A percentile compares a stretch with the other conserved stretches of the same genome.
Conservation (phyloP, 2,797 vertebrate genomes). For the Hydrolagus colliei region DNA sequence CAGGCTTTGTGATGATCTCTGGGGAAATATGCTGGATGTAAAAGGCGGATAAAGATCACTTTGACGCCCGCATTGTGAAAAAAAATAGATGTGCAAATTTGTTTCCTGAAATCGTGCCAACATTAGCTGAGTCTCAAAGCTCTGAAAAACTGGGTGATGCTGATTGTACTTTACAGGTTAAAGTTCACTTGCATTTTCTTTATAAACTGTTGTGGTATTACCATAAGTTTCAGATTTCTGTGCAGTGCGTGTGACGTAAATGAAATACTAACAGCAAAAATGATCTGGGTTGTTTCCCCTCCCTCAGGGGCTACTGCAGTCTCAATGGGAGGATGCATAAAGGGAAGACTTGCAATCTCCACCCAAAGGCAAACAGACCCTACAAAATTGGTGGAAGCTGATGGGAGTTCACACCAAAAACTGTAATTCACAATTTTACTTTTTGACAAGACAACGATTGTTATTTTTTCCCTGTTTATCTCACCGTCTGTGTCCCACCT, state of each 20-base stretch:
- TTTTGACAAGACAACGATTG: slow-evolving; percentile 59
- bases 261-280: slow-evolving; percentile 62
- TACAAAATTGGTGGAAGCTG: slow-evolving; percentile 64
- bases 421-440: slow-evolving; percentile 49
- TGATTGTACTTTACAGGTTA: slow-evolving; percentile 47
- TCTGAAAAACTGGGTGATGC: slow-evolving; percentile 28
- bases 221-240: slow-evolving; percentile 61
- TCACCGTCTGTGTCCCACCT: slow-evolving; percentile 56
- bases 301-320: slow-evolving; percentile 45
- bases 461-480: slow-evolving; percentile 53
- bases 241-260: slow-evolving; percentile 74
- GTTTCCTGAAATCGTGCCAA: slow-evolving; percentile 50
- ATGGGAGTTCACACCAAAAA: slow-evolving; percentile 58
- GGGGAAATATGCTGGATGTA: slow-evolving; percentile 27
- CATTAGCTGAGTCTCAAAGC: slow-evolving; percentile 44
- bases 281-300: slow-evolving; percentile 62
- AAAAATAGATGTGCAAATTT: slow-evolving; percentile 45
- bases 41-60: slow-evolving; percentile 31
- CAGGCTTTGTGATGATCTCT: slow-evolving; percentile 13
- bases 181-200: slow-evolving; percentile 73
- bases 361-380: slow-evolving; percentile 58
- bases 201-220: slow-evolving; percentile 70
- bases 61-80: slow-evolving; percentile 24
- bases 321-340: slow-evolving; percentile 63
- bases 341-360: slow-evolving; percentile 54